Evolutionary conservation across 2,888 invertebrate genomes (phyloP).

Genomic region (Acronicta psi): DNA sequence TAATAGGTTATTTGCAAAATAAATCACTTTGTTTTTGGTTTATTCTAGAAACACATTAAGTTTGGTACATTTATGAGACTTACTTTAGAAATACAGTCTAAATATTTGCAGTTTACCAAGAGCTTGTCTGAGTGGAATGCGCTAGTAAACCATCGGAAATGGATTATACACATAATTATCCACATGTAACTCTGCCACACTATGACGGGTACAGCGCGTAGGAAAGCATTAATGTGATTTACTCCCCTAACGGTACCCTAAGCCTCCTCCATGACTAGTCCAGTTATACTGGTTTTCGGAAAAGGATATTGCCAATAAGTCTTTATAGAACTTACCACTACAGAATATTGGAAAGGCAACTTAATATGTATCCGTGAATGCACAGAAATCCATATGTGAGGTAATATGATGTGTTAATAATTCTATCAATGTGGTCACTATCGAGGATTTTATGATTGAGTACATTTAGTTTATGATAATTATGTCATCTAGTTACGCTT

Average conservation of each 20-base stretch:
- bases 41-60: too few species aligned
- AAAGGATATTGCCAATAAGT: constrained; percentile 51
- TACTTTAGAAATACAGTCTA: not conserved
- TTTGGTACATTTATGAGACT: not conserved
- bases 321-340: constrained; percentile 13
- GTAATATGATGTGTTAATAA: constrained; percentile 2
- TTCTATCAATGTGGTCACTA: constrained; percentile 2
- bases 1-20: too few species aligned
- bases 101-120: constrained; percentile 2
- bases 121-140: constrained; percentile 20
- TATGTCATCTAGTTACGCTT: too few species aligned
- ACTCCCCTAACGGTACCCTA: constrained; percentile 65
- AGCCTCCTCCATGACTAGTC: constrained; percentile 49
- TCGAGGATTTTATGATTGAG: not conserved
- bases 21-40: too few species aligned
- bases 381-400: constrained; percentile 3
- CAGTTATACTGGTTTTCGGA: constrained; percentile 55
- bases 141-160: constrained; percentile 54
- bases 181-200: constrained; percentile 48
- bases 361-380: constrained; percentile 8
- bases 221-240: constrained; percentile 73
- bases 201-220: constrained; percentile 61
- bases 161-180: constrained; percentile 64
- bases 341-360: constrained; percentile 22
- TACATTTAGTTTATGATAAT: too few species aligned